A percentile compares a stretch with the other conserved stretches of the same genome.
Evolutionary conservation across 1,140 invertebrate genomes (phyloP).

Genomic region (Musca domestica): DNA sequence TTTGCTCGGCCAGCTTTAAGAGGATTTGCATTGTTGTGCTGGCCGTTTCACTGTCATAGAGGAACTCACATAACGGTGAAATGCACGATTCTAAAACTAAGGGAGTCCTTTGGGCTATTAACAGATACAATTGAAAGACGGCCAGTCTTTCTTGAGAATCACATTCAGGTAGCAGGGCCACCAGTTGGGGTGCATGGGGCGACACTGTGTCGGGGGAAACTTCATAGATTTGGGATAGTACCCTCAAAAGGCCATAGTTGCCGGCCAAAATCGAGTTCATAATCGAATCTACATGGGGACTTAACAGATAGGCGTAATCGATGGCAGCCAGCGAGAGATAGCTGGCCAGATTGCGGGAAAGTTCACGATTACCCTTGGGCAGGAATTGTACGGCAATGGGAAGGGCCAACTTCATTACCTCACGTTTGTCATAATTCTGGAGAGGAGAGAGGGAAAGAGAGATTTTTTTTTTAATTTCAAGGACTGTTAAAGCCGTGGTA

Average conservation of each 20-base stretch:
- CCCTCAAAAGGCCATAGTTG: conserved; percentile 80
- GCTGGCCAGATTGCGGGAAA: conserved; percentile 84
- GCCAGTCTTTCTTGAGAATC: conserved; percentile 81
- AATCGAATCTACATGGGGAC: conserved; percentile 83
- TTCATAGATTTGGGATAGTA: conserved; percentile 84
- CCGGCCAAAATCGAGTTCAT: conserved; percentile 86
- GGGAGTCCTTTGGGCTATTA: conserved; percentile 78
- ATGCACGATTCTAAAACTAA: conserved; percentile 55
- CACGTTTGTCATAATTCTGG: conserved; percentile 78
- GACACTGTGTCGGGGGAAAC: conserved; percentile 81
- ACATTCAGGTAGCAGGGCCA: conserved; percentile 76
- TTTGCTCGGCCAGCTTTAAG: conserved; percentile 68
- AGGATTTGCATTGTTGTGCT: conserved; percentile 76
- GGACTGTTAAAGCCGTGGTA: conserved; percentile 24
- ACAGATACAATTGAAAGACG: conserved; percentile 74
- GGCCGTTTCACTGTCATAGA: conserved; percentile 53
- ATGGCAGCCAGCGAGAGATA: conserved; percentile 91
- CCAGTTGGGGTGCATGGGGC: conserved; percentile 78
- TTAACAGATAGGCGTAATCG: conserved; percentile 80
- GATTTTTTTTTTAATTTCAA: background rate
- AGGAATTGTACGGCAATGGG: conserved; percentile 90
- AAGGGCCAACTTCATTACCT: conserved; percentile 84
- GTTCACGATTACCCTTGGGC: conserved; percentile 83
- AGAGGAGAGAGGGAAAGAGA: background rate
- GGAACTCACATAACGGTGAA: conserved; percentile 43